phyloP scores from a whole-genome alignment of 1,140 invertebrate genomes.

The Macrobrachium rosenbergii region DNA sequence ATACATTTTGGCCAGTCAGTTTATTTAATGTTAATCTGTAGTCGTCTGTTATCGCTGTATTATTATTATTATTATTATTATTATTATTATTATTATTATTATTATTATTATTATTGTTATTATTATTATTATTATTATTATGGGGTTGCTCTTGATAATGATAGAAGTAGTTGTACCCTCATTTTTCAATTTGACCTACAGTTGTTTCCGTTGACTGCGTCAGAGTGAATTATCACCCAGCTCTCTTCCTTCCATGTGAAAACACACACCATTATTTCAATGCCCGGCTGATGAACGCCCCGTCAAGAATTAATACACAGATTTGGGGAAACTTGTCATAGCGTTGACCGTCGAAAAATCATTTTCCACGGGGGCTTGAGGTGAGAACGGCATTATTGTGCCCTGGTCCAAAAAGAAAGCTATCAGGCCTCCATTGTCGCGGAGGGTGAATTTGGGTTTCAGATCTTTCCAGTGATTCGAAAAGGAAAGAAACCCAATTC shows the following conservation, averaged over 20 bases:
- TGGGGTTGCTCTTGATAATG: neutral
- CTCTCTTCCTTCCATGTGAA: too few species aligned
- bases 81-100: neutral
- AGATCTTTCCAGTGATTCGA: neutral
- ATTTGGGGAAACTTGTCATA: too few species aligned
- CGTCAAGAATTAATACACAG: too few species aligned
- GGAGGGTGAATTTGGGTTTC: neutral
- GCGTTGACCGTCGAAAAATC: too few species aligned
- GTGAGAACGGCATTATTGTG: too few species aligned
- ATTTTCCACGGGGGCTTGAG: too few species aligned
- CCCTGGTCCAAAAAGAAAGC: too few species aligned
- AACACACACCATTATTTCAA: neutral
- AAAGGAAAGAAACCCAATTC: neutral
- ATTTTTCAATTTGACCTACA: neutral
- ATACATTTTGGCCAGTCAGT: too few species aligned
- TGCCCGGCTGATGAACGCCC: neutral
- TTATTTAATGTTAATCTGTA: too few species aligned
- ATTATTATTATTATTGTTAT: constrained; percentile 9
- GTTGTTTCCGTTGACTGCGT: neutral
- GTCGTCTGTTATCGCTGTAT: neutral
- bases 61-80: neutral
- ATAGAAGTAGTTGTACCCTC: neutral
- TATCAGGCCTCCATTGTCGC: neutral
- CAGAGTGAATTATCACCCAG: too few species aligned
- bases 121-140: neutral